Percentiles rank a stretch among this genome's conserved stretches.
These are phyloP conservation scores for Carposina sasakii DNA, from an alignment of 1,140 invertebrate genomes.

Conservation along the genomic window DNA sequence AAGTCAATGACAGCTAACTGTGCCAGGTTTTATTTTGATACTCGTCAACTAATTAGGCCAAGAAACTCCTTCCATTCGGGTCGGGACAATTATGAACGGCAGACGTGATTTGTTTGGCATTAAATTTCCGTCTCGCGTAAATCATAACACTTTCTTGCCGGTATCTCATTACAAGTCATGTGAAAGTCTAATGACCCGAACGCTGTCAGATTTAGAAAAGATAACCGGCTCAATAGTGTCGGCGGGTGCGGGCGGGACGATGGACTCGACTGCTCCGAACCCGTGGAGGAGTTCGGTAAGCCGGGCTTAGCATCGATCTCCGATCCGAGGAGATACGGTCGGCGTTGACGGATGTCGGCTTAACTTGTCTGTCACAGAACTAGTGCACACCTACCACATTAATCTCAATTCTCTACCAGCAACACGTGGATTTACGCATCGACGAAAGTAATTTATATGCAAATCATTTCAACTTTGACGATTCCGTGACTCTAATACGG, in stretches of 20 bases:
- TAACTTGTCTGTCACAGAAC: slow-evolving; percentile 63
- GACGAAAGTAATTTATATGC: slow-evolving; percentile 69
- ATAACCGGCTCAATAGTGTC: slow-evolving; percentile 46
- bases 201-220: slow-evolving; percentile 58
- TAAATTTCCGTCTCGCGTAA: too few species aligned
- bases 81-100: too few species aligned
- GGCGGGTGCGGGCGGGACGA: slow-evolving; percentile 37
- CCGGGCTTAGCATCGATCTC: slow-evolving; percentile 65
- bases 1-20: too few species aligned
- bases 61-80: too few species aligned
- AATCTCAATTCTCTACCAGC: slow-evolving; percentile 62
- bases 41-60: too few species aligned
- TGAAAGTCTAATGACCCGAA: slow-evolving; percentile 51
- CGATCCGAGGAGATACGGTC: slow-evolving; percentile 54
- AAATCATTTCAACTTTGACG: slow-evolving; percentile 61
- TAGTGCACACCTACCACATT: slow-evolving; percentile 58
- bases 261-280: slow-evolving; percentile 54
- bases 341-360: slow-evolving; percentile 70
- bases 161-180: slow-evolving; percentile 16
- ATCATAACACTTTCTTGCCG: too few species aligned
- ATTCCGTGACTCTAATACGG: slow-evolving; percentile 57
- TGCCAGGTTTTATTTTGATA: too few species aligned
- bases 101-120: too few species aligned
- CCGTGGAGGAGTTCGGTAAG: slow-evolving; percentile 62
- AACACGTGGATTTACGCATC: slow-evolving; percentile 65